These are phyloP conservation scores for Liopterus haemorrhoidalis DNA, from an alignment of 2,888 invertebrate species.

Conservation along the genomic window DNA sequence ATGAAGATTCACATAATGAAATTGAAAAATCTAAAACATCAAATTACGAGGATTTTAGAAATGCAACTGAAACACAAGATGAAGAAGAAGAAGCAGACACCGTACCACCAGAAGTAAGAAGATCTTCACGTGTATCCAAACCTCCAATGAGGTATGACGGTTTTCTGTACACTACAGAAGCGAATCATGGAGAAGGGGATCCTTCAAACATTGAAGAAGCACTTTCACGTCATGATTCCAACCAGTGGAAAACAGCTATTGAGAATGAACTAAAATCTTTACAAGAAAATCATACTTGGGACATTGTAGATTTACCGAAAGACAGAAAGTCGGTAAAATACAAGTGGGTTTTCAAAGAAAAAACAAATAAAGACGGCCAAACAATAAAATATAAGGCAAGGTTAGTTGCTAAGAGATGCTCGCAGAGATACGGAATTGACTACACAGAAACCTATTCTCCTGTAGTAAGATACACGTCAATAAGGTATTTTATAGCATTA, in stretches of 20 bases:
- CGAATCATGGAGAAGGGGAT: neutral
- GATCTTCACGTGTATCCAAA: slow-evolving; percentile 24
- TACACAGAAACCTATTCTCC: slow-evolving; percentile 15
- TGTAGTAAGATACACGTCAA: slow-evolving; percentile 6
- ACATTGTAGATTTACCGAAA: slow-evolving; percentile 15
- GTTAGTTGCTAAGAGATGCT: slow-evolving; percentile 16
- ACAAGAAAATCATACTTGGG: slow-evolving; percentile 25
- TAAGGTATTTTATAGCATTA: slow-evolving; percentile 28
- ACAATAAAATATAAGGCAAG: neutral
- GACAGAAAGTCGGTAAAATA: slow-evolving; percentile 21
- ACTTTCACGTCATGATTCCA: neutral
- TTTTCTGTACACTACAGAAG: slow-evolving; percentile 19
- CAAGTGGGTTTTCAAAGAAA: slow-evolving; percentile 14
- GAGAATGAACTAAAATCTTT: slow-evolving; percentile 24
- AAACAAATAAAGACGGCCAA: neutral
- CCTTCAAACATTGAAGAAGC: slow-evolving; percentile 5
- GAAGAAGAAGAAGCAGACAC: slow-evolving; percentile 9
- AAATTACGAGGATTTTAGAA: slow-evolving; percentile 22
- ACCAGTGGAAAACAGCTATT: slow-evolving; percentile 27
- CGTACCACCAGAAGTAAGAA: slow-evolving; percentile 21
- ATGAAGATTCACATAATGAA: neutral
- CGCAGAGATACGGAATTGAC: slow-evolving; percentile 8
- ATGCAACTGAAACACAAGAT: neutral
- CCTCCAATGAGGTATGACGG: slow-evolving; percentile 22
- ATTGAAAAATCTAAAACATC: slow-evolving; percentile 6